Evolutionary conservation across 2,888 invertebrate species (phyloP).

Genomic region (Odontothrips loti): DNA sequence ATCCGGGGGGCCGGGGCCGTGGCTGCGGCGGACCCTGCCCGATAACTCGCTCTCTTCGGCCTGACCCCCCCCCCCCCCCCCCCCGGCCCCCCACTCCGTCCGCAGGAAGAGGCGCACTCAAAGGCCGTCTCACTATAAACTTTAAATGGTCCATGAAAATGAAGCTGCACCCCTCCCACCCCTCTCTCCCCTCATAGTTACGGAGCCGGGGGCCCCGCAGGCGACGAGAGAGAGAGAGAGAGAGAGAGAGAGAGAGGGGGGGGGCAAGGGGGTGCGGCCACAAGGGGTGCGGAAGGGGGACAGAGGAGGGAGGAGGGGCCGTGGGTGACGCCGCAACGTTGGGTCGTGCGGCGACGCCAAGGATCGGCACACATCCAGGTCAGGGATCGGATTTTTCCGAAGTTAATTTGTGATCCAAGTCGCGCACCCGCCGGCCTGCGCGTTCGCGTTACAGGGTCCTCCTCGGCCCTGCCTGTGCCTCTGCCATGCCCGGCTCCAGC

Average conservation of each 20-base stretch:
- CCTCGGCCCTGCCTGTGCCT: too few species aligned
- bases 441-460: too few species aligned
- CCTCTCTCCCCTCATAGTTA: background rate
- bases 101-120: conserved; percentile 9
- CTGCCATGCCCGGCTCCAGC: too few species aligned
- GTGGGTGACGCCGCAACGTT: background rate
- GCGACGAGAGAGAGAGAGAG: background rate
- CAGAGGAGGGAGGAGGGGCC: background rate
- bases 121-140: conserved; percentile 24
- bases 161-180: conserved; percentile 14
- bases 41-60: too few species aligned
- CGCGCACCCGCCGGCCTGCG: background rate
- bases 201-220: background rate
- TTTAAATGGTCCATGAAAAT: conserved; percentile 27
- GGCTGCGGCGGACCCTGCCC: too few species aligned
- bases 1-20: too few species aligned
- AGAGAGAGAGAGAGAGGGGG: background rate
- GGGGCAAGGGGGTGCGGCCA: background rate
- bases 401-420: background rate
- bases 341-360: background rate
- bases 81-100: background rate
- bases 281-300: background rate
- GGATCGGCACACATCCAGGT: conserved; percentile 4
- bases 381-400: conserved; percentile 9
- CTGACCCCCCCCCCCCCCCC: background rate